Percentiles rank a stretch among this genome's conserved stretches.
phyloP scores from a whole-genome alignment of 2,113 vertebrate genomes.

The Athene cunicularia region DNA sequence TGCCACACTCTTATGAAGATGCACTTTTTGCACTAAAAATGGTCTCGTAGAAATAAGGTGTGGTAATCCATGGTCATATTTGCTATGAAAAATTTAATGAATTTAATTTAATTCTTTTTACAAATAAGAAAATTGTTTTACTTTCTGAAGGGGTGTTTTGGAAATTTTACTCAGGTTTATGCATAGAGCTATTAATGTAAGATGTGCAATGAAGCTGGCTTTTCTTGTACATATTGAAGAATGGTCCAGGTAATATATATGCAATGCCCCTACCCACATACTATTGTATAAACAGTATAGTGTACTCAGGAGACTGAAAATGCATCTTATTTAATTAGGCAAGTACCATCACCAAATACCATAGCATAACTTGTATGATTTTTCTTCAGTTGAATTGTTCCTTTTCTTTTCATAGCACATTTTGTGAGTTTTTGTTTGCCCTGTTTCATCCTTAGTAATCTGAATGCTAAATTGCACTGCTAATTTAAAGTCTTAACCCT shows the following conservation, averaged over 20 bases:
- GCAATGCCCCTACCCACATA: background rate
- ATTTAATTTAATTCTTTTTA: background rate
- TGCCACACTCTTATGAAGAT: fast-evolving
- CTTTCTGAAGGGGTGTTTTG: background rate
- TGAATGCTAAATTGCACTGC: background rate
- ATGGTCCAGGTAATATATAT: background rate
- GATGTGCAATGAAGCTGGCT: background rate
- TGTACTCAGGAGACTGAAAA: background rate
- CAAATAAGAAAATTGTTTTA: background rate
- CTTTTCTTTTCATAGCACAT: background rate
- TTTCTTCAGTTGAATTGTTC: background rate
- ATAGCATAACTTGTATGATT: background rate
- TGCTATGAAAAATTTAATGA: background rate
- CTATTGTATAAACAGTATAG: background rate
- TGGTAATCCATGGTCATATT: background rate
- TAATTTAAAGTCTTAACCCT: conserved; percentile 45
- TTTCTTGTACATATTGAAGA: background rate
- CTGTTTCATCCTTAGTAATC: background rate
- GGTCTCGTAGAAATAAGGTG: background rate
- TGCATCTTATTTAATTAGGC: background rate
- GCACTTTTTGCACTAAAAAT: background rate
- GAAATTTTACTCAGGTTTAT: background rate
- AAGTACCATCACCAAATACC: background rate
- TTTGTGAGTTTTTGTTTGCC: background rate
- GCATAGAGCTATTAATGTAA: background rate